Evolutionary conservation across 1,140 invertebrate species (phyloP), one percentile per base, ranked within the genome.

Genomic region (Ectropis grisescens): DNA sequence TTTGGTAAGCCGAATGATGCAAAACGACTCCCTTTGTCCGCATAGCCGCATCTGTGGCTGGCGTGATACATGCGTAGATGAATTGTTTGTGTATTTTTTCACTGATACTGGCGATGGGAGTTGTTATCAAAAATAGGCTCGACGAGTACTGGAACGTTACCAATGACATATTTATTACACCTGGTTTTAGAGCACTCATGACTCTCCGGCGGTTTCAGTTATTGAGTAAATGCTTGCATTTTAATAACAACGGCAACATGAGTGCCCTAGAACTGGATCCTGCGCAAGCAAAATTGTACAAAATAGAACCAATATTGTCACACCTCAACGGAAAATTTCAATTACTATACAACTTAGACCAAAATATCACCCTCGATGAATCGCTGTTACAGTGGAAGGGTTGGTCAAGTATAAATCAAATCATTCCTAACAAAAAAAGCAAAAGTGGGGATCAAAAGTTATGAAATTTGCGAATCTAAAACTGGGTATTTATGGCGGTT

Each of bases 261-360:
- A 9, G 22, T n/a, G 9, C 6, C 24, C 14, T 34, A 29, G 13
- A 27, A 27, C 12, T 53, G 22, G 26, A 19, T 7, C 13, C 15
- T 10, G 6, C 47, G 2, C n/a, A 47, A 11, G 39, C 42, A 2
- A 58, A 49, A 36, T 13, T 56, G 11, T 50, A 39, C 37, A 58
- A 55, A 28, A 22, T 56, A 3, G 29, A 36, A 6, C 48, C 51
- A 13, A 28, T 60, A 13, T 9, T 43, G 13, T 22, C 38, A 8
- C 45, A 60, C 19, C 22, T 54, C 1, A 57, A 60, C 14, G 5
- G 6, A 1, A 42, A 44, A 14, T 60, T 56, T 35, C 12, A 11
- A 5, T 5, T 27, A 4, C 7, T 43, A 10, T 56, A 48, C 15
- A 46, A 26, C 25, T 23, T 46, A 13, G 14, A 19, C 8, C 48